A percentile compares a stretch with the other conserved stretches of the same genome.
Conservation (phyloP, 2,113 vertebrate genomes). For the Actenoides lindsayi region DNA sequence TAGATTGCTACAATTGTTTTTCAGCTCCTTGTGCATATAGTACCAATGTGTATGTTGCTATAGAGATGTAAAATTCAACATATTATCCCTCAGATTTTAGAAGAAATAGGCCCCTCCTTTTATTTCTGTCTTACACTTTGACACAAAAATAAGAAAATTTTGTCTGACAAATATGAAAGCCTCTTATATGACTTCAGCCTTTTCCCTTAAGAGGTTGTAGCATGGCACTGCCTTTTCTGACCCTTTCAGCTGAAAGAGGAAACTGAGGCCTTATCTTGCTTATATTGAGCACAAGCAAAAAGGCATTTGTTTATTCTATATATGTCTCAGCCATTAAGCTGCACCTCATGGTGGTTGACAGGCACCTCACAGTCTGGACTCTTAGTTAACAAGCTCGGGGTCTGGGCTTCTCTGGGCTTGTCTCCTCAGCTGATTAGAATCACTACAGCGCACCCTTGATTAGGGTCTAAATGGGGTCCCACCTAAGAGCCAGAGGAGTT, state of each 20-base stretch:
- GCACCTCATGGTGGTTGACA: no score
- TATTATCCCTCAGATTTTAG: background rate
- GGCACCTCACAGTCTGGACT: no score
- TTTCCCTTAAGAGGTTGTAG: background rate
- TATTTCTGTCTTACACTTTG: background rate
- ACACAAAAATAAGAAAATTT: background rate
- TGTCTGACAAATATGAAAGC: background rate
- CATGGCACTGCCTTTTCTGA: background rate
- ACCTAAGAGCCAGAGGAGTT: no score
- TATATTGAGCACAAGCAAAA: background rate
- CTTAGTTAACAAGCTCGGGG: no score
- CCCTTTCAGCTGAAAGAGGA: background rate
- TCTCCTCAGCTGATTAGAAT: no score
- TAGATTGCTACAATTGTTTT: conserved; percentile 31
- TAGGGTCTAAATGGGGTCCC: no score
- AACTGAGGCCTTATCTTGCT: background rate
- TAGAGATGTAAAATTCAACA: background rate
- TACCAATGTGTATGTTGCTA: background rate
- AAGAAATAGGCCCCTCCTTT: background rate
- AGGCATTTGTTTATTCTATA: background rate
- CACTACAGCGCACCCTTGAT: no score
- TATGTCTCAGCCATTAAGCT: no score
- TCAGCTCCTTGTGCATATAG: background rate
- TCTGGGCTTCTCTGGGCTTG: no score
- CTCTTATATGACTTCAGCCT: background rate